Evolutionary conservation across 2,113 vertebrate genomes (phyloP).

Genomic region (Struthidea cinerea): DNA sequence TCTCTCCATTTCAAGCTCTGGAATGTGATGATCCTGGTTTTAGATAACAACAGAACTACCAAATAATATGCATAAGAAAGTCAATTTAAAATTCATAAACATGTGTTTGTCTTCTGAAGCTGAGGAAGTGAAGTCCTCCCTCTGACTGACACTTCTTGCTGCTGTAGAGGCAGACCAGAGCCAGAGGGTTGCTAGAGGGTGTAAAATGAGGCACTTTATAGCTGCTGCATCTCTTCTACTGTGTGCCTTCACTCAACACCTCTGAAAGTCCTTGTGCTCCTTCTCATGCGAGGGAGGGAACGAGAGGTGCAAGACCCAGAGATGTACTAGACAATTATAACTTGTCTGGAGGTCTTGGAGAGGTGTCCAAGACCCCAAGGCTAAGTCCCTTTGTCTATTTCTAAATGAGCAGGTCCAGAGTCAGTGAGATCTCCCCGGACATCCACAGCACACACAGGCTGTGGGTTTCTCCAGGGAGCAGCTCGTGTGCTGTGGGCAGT

Average conservation of each 20-base stretch:
- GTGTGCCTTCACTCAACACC: background rate
- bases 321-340: background rate
- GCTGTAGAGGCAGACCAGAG: background rate
- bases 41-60: background rate
- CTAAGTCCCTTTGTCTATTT: background rate
- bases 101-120: background rate
- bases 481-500: fast-evolving
- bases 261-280: background rate
- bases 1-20: background rate
- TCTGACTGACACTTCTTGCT: background rate
- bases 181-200: background rate
- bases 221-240: background rate
- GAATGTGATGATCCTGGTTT: background rate
- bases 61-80: background rate
- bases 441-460: background rate
- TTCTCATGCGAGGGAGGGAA: background rate
- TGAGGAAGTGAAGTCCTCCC: background rate
- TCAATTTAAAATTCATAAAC: background rate
- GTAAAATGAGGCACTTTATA: background rate
- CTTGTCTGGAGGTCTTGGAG: background rate
- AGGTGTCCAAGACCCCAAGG: background rate
- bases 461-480: background rate
- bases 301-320: background rate
- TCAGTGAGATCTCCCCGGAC: background rate
- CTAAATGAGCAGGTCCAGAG: background rate